phyloP scores from a whole-genome alignment of 2,888 invertebrate species.

The Leptarthrus brevirostris region DNA sequence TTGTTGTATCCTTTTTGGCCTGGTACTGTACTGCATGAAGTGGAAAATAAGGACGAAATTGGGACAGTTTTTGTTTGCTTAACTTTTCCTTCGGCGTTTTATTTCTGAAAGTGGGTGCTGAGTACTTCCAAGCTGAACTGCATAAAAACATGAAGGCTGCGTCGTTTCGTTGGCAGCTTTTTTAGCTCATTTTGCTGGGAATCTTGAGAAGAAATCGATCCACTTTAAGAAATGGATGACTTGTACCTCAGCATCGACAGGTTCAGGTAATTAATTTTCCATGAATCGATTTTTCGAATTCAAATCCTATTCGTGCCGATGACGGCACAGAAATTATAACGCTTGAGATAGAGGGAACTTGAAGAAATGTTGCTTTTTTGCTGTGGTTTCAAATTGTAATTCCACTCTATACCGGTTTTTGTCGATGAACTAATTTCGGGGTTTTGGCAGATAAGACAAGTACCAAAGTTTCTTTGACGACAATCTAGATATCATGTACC shows the following conservation, averaged over 20 bases:
- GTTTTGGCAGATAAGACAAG: neutral
- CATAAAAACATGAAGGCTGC: slow-evolving; percentile 20
- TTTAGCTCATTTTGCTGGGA: neutral
- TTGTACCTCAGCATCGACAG: slow-evolving; percentile 38
- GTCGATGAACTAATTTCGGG: neutral
- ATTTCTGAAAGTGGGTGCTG: slow-evolving; percentile 38
- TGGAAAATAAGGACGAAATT: slow-evolving; percentile 41
- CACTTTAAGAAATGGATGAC: slow-evolving; percentile 46
- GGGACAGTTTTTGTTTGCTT: slow-evolving; percentile 45
- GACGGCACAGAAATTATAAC: slow-evolving; percentile 40
- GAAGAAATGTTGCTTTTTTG: neutral
- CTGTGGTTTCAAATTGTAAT: neutral
- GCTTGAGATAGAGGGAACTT: neutral
- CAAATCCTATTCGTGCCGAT: slow-evolving; percentile 19
- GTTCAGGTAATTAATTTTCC: slow-evolving; percentile 51
- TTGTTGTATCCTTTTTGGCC: neutral
- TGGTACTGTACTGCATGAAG: slow-evolving; percentile 10
- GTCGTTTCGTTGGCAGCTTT: neutral
- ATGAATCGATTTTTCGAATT: slow-evolving; percentile 46
- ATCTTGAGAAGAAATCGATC: slow-evolving; percentile 9
- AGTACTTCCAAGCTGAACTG: neutral
- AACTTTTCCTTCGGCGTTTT: slow-evolving; percentile 20
- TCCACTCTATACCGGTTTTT: neutral
- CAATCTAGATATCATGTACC: no score
- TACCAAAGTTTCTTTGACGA: neutral